Conservation (phyloP, 2,113 vertebrate genomes). For the Erinaceus europaeus region DNA sequence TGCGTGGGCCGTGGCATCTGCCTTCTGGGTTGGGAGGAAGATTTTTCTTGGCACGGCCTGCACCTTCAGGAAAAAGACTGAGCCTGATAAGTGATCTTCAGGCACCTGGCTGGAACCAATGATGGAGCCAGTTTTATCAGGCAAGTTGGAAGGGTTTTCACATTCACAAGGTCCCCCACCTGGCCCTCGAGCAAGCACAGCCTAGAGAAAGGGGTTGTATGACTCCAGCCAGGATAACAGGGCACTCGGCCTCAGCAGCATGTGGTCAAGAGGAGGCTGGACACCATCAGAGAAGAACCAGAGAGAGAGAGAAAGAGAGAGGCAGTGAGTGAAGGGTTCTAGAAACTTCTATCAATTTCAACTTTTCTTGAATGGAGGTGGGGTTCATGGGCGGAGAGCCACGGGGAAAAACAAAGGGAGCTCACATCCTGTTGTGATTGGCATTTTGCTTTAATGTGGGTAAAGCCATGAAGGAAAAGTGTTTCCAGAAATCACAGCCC, state of each 20-base stretch:
- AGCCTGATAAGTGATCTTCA: slow-evolving; percentile 26
- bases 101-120: slow-evolving; percentile 5
- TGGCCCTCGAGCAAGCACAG: not conserved
- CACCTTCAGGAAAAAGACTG: slow-evolving; percentile 5
- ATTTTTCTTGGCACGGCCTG: slow-evolving; percentile 50
- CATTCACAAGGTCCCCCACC: not conserved
- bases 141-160: not conserved
- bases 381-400: not conserved
- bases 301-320: too few relatives aligned
- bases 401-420: not conserved
- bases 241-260: too few relatives aligned
- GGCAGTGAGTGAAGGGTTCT: not conserved
- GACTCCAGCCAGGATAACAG: not conserved
- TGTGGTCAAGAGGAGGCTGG: not conserved
- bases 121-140: slow-evolving; percentile 39
- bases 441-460: not conserved
- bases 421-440: not conserved
- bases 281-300: not conserved
- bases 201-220: not conserved
- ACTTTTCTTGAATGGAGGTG: not conserved
- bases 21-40: slow-evolving; percentile 45
- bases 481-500: not conserved
- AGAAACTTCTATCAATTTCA: not conserved
- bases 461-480: not conserved
- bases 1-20: slow-evolving; percentile 25